Conservation (phyloP, 2,113 vertebrate species). For the Aythya baeri region DNA sequence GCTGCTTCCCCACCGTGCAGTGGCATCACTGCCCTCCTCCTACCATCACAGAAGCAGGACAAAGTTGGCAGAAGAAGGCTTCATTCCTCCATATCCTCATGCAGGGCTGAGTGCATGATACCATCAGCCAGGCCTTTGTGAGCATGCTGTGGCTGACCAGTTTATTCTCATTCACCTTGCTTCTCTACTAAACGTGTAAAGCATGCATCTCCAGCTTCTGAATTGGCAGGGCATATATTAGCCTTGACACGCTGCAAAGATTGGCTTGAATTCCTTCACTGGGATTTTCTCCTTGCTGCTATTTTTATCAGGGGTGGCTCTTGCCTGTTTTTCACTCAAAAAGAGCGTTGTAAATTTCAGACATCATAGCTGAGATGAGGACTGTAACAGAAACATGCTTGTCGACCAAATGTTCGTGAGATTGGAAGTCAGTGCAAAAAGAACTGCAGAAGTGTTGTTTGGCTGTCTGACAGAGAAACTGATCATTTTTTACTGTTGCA, state of each 20-base stretch:
- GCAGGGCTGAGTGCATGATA: not conserved
- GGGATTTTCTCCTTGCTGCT: not conserved
- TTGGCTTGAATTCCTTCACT: not conserved
- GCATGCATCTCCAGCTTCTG: not conserved
- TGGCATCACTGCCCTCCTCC: not conserved
- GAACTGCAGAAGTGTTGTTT: conserved; percentile 33
- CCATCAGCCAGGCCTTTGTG: not conserved
- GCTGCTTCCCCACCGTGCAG: not conserved
- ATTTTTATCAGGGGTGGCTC: not conserved
- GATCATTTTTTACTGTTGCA: conserved; percentile 54
- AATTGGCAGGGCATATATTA: not conserved
- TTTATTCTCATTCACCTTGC: not conserved
- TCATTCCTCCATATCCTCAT: not conserved
- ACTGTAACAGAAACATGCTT: conserved; percentile 22
- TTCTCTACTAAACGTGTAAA: not conserved
- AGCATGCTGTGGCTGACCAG: not conserved
- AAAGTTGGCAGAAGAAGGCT: not conserved
- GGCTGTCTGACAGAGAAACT: conserved; percentile 56
- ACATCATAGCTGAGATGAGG: not conserved
- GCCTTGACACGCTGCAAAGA: not conserved
- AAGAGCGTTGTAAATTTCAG: not conserved
- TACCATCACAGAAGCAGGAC: not conserved
- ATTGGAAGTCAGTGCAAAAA: not conserved
- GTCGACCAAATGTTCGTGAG: not conserved
- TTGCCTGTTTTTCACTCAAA: conserved; percentile 6